Percentiles rank a stretch among this genome's conserved stretches.
These are phyloP conservation scores for Hartigia nigra DNA, from an alignment of 2,888 invertebrate species.

Conservation along the genomic window DNA sequence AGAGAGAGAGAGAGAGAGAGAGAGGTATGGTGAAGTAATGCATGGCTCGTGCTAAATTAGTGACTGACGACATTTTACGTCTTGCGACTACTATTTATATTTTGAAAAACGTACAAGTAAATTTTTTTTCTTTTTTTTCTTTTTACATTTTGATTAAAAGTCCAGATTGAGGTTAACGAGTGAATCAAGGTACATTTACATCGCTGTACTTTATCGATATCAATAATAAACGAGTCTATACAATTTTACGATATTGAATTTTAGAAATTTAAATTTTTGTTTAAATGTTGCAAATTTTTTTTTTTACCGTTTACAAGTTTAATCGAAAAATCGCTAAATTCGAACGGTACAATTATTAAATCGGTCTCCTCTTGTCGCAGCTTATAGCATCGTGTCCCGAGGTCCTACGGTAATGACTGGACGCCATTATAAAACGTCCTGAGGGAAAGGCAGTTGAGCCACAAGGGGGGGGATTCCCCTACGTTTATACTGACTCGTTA, in stretches of 20 bases:
- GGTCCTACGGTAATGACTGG: conserved; percentile 64
- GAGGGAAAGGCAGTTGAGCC: conserved; percentile 54
- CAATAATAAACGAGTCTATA: not conserved
- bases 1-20: conserved; percentile 46
- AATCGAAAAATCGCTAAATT: conserved; percentile 24
- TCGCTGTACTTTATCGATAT: not conserved
- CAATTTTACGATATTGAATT: not conserved
- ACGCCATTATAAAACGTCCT: conserved; percentile 66
- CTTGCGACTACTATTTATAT: not conserved
- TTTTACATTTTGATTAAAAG: not conserved
- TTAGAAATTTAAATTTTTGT: not conserved
- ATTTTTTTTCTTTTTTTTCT: not conserved
- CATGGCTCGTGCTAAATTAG: no score
- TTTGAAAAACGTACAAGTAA: not conserved
- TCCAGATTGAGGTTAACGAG: no score
- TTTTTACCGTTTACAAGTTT: not conserved
- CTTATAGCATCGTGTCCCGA: conserved; percentile 61
- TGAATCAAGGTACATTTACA: no score
- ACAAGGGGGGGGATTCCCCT: conserved; percentile 53
- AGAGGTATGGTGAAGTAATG: conserved; percentile 37
- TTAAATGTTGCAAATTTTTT: no score
- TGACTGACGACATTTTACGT: not conserved
- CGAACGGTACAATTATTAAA: conserved; percentile 58
- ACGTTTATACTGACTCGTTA: conserved; percentile 51
- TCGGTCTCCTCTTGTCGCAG: conserved; percentile 57